phyloP scores from a whole-genome alignment of 1,140 invertebrate genomes.

The Acyrthosiphon pisum region DNA sequence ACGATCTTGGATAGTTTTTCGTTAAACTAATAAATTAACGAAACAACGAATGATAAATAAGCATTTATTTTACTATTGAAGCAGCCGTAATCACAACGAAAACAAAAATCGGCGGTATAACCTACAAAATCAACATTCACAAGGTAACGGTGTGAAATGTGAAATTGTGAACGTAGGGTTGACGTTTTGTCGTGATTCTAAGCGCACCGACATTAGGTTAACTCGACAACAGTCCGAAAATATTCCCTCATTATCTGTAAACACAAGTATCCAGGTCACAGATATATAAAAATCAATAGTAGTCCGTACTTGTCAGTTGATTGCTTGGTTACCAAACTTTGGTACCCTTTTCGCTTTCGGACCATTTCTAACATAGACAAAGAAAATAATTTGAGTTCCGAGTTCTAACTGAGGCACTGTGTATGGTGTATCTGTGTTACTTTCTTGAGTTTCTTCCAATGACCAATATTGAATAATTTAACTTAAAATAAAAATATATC shows the following conservation, averaged over 20 bases:
- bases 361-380: too few species aligned
- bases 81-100: background rate
- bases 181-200: background rate
- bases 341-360: too few species aligned
- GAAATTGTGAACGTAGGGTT: background rate
- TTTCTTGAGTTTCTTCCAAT: too few species aligned
- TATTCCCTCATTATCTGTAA: background rate
- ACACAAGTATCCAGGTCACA: background rate
- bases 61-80: background rate
- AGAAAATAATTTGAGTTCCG: too few species aligned
- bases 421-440: too few species aligned
- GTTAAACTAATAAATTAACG: background rate
- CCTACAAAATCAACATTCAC: background rate
- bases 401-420: too few species aligned
- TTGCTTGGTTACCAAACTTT: too few species aligned
- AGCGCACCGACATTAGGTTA: background rate
- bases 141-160: too few species aligned
- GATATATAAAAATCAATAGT: too few species aligned
- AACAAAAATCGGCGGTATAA: slow-evolving; percentile 23
- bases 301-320: too few species aligned
- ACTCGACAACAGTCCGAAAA: background rate
- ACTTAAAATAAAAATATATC: too few species aligned
- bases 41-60: background rate
- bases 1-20: background rate
- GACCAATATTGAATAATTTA: too few species aligned